These are phyloP conservation scores for Epinephelus coioides DNA, from an alignment of 2,797 vertebrate species.

Conservation along the genomic window DNA sequence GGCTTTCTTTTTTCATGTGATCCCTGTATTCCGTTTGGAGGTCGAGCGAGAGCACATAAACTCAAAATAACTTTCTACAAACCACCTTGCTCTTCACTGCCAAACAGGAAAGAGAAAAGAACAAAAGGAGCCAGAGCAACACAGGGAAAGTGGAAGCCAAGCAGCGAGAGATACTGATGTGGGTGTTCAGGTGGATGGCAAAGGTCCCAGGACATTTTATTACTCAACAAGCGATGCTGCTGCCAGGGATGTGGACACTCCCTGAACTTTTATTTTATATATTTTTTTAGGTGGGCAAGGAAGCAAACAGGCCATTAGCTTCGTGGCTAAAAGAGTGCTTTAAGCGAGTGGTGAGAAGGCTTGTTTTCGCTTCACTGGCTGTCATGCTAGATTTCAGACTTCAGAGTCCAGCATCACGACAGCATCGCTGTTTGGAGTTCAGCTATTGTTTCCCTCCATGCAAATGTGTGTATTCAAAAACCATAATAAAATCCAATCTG, in stretches of 20 bases:
- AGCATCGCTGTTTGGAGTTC: background rate
- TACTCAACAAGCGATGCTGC: constrained; percentile 56
- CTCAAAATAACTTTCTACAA: constrained; percentile 65
- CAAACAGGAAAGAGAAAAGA: constrained; percentile 45
- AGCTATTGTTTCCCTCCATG: background rate
- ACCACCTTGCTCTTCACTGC: constrained; percentile 61
- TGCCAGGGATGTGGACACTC: constrained; percentile 55
- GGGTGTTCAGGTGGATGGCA: constrained; percentile 74
- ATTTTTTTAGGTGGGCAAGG: constrained; percentile 26
- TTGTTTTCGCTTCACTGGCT: constrained; percentile 47
- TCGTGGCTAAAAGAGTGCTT: constrained; percentile 28
- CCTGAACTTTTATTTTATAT: constrained; percentile 3
- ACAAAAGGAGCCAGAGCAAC: constrained; percentile 28
- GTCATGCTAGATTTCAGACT: constrained; percentile 29
- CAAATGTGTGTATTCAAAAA: constrained; percentile 4
- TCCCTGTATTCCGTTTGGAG: constrained; percentile 37
- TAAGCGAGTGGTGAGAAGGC: constrained; percentile 24
- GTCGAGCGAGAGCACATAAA: constrained; percentile 27
- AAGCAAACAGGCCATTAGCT: constrained; percentile 38
- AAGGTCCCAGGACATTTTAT: constrained; percentile 63
- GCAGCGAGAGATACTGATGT: constrained; percentile 53
- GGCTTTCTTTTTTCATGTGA: constrained; percentile 12
- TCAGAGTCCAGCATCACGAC: constrained; percentile 5
- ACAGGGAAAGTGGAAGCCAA: constrained; percentile 45
- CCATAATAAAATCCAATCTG: constrained; percentile 2